phyloP scores from a whole-genome alignment of 2,113 vertebrate species.

The Odobenus rosmarus region DNA sequence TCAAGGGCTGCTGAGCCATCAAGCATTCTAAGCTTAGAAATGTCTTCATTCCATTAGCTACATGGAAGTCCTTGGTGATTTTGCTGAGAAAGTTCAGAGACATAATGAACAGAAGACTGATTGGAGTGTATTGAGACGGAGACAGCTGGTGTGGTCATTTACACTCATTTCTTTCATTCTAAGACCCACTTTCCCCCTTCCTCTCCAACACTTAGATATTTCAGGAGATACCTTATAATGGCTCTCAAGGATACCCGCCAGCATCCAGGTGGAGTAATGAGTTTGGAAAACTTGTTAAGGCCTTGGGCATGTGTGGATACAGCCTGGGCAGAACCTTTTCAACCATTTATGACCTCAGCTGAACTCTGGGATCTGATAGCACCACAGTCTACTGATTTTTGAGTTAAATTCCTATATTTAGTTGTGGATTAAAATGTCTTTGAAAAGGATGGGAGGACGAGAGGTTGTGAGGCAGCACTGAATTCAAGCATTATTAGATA shows the following conservation, averaged over 20 bases:
- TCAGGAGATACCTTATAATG: background rate
- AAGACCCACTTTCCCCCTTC: background rate
- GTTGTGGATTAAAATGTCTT: background rate
- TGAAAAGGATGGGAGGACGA: background rate
- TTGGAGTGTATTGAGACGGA: background rate
- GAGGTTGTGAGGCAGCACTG: background rate
- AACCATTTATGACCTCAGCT: background rate
- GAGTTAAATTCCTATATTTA: background rate
- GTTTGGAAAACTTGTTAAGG: background rate
- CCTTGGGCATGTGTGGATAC: background rate
- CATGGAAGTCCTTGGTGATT: background rate
- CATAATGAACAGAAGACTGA: background rate
- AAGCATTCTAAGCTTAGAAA: background rate
- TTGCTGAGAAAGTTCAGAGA: background rate
- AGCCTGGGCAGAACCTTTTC: background rate
- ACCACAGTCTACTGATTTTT: background rate
- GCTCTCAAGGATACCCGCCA: background rate
- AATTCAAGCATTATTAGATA: background rate
- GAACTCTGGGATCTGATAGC: background rate
- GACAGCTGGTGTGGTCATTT: background rate
- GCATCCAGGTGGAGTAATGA: background rate
- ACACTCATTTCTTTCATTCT: background rate
- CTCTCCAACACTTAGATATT: background rate
- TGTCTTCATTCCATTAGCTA: background rate
- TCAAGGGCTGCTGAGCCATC: background rate